These are phyloP conservation scores for Hypotaenidia philippensis DNA, from an alignment of 2,797 vertebrate species.

Conservation along the genomic window DNA sequence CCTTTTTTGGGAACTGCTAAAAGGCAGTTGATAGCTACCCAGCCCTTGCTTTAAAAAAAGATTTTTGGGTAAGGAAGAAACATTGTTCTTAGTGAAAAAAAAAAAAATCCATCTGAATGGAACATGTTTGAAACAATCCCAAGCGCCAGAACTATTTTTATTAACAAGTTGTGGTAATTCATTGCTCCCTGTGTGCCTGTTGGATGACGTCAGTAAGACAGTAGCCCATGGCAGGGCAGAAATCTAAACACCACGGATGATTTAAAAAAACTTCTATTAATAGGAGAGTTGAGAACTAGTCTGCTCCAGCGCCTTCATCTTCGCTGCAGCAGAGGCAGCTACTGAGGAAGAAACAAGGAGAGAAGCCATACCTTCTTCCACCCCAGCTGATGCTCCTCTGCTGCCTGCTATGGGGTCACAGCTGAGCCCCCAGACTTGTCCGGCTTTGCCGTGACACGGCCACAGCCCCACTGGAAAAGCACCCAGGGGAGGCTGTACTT, in stretches of 20 bases:
- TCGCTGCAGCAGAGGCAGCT: background rate
- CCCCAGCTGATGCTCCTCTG: background rate
- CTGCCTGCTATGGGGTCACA: background rate
- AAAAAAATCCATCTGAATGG: conserved; percentile 33
- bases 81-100: conserved; percentile 20
- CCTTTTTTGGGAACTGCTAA: background rate
- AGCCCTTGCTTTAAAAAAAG: conserved; percentile 13
- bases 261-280: background rate
- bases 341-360: background rate
- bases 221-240: background rate
- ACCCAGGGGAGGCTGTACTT: too few relatives aligned
- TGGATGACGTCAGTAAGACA: conserved; percentile 27
- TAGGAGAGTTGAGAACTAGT: background rate
- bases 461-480: background rate
- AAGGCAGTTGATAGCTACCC: background rate
- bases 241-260: background rate
- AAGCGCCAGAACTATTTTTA: conserved; percentile 31
- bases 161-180: background rate
- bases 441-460: background rate
- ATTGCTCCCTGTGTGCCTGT: background rate
- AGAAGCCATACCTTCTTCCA: background rate
- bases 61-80: conserved; percentile 11
- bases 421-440: background rate
- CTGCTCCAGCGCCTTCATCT: background rate
- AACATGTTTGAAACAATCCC: conserved; percentile 21